Base-by-base conservation (phyloP, 2,113 vertebrate genomes). In the Phalacrocorax brasilianus region DNA sequence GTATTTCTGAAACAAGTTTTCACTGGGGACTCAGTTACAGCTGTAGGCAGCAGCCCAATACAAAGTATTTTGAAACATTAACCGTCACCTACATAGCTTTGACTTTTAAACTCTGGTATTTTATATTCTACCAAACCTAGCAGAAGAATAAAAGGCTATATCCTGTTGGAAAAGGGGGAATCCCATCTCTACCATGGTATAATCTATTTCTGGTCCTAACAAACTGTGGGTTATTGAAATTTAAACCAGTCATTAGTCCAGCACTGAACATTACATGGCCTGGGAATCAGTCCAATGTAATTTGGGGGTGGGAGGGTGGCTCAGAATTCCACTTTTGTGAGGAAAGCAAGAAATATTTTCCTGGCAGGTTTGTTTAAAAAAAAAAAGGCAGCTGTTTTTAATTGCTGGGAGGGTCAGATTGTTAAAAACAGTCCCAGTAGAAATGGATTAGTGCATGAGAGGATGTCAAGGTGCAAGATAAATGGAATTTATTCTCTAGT, bases 311-410 rank as follows among this genome's bases (percentile, higher is more conserved):
- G 91, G 89, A 97, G 93, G 94, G 97, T 86, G 59, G 85, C 85
- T 95, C 85, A 83, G 85, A 94, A 97, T 97, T 97, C 95, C 96
- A 97, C 68, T 4, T 94, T 96, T 93, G 89, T 95, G 95, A 97
- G 94, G 93, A 95, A 97, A 96, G 95, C 84, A 97, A 97, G 94
- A 97, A 97, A 97, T 91, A 91, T 94, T 97, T 97, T 97, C 96
- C 94, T 97, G 96, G 97, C 95, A 96, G 88, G 89, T 96, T 96
- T 88, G 47, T 93, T 88, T 62, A 5, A 68, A 89, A 89, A 89
- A 86, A 92, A 89, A 92, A 82, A 30, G 91, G 88, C 94, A 97
- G 86, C 88, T 97, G 96, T 65, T 93, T 89, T 93, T 95, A 96
- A 97, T 88, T 94, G 92, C 92, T 96, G 88, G 96, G 96, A 96